These are phyloP conservation scores for Trichopria drosophilae DNA, from an alignment of 2,888 invertebrate genomes.

Conservation along the genomic window DNA sequence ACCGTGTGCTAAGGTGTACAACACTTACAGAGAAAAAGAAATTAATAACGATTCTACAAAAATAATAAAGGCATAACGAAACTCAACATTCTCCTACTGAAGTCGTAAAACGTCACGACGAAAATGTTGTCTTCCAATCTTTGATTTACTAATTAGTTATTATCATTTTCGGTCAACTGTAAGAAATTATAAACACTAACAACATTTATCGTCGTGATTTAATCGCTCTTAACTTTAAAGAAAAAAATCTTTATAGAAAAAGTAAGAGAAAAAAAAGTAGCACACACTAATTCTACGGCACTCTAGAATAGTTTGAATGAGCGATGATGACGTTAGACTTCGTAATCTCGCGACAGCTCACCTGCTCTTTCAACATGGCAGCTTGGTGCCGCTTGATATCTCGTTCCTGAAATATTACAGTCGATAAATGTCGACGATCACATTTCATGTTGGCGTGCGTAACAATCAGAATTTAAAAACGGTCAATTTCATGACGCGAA, in stretches of 20 bases:
- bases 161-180: too few relatives aligned
- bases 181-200: too few relatives aligned
- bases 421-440: neutral
- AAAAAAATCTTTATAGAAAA: constrained; percentile 15
- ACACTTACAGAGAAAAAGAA: constrained; percentile 6
- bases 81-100: too few relatives aligned
- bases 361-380: constrained; percentile 88
- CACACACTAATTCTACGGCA: constrained; percentile 43
- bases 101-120: too few relatives aligned
- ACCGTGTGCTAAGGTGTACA: constrained; percentile 10
- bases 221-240: too few relatives aligned
- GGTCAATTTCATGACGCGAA: too few relatives aligned
- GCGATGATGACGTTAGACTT: constrained; percentile 17
- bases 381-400: constrained; percentile 89
- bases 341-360: constrained; percentile 57
- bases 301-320: constrained; percentile 38
- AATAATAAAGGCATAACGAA: constrained; percentile 17
- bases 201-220: too few relatives aligned
- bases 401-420: constrained; percentile 69
- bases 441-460: too few relatives aligned
- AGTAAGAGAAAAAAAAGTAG: constrained; percentile 42
- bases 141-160: too few relatives aligned
- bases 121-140: too few relatives aligned
- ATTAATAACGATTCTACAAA: constrained; percentile 8
- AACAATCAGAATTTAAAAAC: too few relatives aligned